Conservation (phyloP, 2,888 invertebrate species). For the Norana najaformis region DNA sequence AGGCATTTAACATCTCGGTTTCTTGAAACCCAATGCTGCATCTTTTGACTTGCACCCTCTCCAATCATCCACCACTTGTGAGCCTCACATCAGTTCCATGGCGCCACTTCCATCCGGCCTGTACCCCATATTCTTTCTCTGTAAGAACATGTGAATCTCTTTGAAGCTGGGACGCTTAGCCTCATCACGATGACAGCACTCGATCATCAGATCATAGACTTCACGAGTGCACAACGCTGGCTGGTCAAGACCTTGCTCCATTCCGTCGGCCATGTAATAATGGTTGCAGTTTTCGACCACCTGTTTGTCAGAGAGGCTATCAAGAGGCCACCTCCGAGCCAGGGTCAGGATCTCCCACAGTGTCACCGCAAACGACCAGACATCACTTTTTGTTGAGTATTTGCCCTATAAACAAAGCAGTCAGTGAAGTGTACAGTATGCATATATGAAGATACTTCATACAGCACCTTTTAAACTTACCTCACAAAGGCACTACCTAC, state of each 20-base stretch:
- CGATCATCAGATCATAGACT: slow-evolving; percentile 86
- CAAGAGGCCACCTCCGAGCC: slow-evolving; percentile 78
- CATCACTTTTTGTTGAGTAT: slow-evolving; percentile 84
- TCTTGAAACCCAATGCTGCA: neutral
- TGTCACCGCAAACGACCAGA: slow-evolving; percentile 87
- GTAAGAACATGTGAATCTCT: slow-evolving; percentile 84
- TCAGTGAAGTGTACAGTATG: no score
- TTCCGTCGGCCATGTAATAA: slow-evolving; percentile 72
- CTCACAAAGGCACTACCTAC: no score
- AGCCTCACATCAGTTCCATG: neutral
- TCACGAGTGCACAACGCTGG: slow-evolving; percentile 81
- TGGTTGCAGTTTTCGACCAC: slow-evolving; percentile 80
- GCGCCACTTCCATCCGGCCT: slow-evolving; percentile 53
- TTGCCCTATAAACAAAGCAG: slow-evolving; percentile 70
- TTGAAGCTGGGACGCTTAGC: slow-evolving; percentile 81
- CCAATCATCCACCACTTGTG: neutral
- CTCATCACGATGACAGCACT: slow-evolving; percentile 85
- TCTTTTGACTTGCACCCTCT: neutral
- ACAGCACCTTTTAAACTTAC: no score
- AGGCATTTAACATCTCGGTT: neutral
- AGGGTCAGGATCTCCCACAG: slow-evolving; percentile 83
- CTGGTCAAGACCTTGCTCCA: slow-evolving; percentile 68
- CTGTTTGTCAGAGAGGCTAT: slow-evolving; percentile 76
- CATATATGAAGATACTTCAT: no score
- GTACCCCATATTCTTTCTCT: slow-evolving; percentile 62